A percentile compares a stretch with the other conserved stretches of the same genome.
Evolutionary conservation across 2,113 vertebrate species (phyloP).

Genomic region (Tragelaphus imberbis): DNA sequence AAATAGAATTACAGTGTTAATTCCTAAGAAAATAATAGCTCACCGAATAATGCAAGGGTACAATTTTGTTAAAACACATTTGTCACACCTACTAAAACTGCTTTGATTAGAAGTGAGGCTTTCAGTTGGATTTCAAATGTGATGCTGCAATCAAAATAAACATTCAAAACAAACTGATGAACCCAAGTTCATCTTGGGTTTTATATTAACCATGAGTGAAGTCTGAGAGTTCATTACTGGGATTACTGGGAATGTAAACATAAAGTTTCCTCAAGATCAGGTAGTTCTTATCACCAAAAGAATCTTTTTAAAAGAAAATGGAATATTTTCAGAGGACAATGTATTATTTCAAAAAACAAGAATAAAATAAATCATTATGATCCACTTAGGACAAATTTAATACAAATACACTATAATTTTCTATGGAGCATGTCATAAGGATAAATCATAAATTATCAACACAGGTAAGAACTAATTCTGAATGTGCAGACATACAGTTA

Average conservation of each 20-base stretch:
- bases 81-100: constrained; percentile 43
- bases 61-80: constrained; percentile 28
- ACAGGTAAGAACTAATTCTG: background rate
- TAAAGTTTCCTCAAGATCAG: background rate
- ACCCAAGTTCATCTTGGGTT: background rate
- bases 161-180: constrained; percentile 25
- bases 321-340: background rate
- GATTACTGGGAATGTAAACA: background rate
- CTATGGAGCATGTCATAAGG: background rate
- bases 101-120: constrained; percentile 39
- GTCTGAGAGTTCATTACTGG: background rate
- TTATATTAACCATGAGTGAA: background rate
- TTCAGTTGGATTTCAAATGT: constrained; percentile 34
- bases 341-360: background rate
- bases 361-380: background rate
- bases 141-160: constrained; percentile 35
- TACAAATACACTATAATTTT: background rate
- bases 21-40: constrained; percentile 54
- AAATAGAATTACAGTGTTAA: constrained; percentile 46
- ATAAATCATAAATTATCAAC: background rate
- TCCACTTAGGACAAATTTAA: background rate
- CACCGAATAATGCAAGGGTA: constrained; percentile 11
- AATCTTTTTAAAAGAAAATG: constrained; percentile 7
- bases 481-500: background rate
- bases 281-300: background rate